Evolutionary conservation across 2,888 invertebrate species (phyloP), one percentile per base, ranked within the genome.

Genomic region (Pristionchus exspectatus): DNA sequence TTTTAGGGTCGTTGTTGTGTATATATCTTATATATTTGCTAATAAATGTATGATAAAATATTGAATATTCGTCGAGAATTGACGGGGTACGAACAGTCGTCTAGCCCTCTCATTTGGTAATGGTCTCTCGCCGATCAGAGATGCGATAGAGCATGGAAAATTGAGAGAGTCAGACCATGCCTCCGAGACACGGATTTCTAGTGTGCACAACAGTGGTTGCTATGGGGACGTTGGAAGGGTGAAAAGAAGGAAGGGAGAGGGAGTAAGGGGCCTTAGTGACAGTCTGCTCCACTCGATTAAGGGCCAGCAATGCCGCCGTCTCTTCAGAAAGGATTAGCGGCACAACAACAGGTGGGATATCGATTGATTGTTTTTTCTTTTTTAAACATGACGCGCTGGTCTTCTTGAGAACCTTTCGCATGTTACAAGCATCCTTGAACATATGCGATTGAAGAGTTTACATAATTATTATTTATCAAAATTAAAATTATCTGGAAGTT

Each of bases 201-300:
- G 72, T 72, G 72, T 72, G 72, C 33, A 72, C 72, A 72, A 72
- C 72, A 72, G 16, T 72, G 33, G 72, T 72, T 72, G 72, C 33
- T 33, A 72, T 72, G 72, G 72, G 21, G 72, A 30, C 30, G 27
- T 33, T 7, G 66, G 27, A 72, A 18, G 30, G 72, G 27, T 16
- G 69, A 4, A 69, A 63, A 7, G 30, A 30, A 72, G 72, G 33
- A 33, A 33, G 72, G 33, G 30, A 12, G 33, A 56, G 33, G 27
- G 66, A 27, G 66, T 24, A 66, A 66, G 66, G 66, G 27, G 66
- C 12, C n/a, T 66, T 66, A 66, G 66, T 66, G 66, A n/a, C 66
- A 66, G 66, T 27, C 66, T 12, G 27, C 5, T n/a, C n/a, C 1
- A 12, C 66, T n/a, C 2, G 27, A 66, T 7, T 21, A 66, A 30